Conservation (phyloP, 2,888 invertebrate genomes). For the Drymonia ruficornis region DNA sequence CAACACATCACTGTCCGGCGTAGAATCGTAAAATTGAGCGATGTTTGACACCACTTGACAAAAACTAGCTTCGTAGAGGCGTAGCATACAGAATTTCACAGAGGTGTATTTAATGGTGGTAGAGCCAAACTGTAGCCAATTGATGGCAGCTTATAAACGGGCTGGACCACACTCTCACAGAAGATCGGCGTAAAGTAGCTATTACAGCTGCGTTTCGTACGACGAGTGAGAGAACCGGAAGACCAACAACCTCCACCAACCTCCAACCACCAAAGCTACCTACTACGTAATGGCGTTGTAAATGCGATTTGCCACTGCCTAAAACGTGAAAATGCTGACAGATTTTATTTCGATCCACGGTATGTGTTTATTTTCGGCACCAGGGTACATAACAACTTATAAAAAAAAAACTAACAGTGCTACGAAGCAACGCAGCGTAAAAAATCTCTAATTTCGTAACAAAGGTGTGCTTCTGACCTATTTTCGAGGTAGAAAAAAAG, state of each 20-base stretch:
- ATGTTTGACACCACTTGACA: background rate
- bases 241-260: too few relatives aligned
- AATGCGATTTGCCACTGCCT: background rate
- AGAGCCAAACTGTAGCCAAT: too few relatives aligned
- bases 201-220: too few relatives aligned
- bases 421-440: background rate
- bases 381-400: too few relatives aligned
- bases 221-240: too few relatives aligned
- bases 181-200: too few relatives aligned
- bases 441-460: background rate
- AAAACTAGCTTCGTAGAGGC: background rate
- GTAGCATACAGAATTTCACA: background rate
- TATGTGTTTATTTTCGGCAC: background rate
- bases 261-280: too few relatives aligned
- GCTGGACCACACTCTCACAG: too few relatives aligned
- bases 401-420: too few relatives aligned
- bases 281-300: background rate
- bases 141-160: too few relatives aligned
- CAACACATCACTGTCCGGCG: background rate
- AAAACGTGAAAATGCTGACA: background rate
- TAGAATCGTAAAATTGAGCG: background rate
- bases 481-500: slow-evolving; percentile 61
- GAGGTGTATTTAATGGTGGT: too few relatives aligned
- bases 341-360: too few relatives aligned
- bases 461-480: background rate